These are phyloP conservation scores for Petrolisthes cinctipes DNA, from an alignment of 2,888 invertebrate genomes.

Conservation along the genomic window DNA sequence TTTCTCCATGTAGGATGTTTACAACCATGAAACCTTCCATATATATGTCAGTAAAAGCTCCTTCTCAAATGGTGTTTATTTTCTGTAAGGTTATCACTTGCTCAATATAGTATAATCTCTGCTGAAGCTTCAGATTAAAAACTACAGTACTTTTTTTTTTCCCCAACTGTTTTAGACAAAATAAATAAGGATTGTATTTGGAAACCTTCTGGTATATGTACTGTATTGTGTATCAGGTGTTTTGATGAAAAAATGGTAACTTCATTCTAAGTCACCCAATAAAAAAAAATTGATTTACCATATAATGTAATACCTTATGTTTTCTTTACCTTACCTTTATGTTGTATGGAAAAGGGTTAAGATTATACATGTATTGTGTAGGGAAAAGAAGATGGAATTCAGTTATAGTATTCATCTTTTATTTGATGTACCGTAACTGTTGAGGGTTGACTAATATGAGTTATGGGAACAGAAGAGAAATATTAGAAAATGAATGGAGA, in stretches of 20 bases:
- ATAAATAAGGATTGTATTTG: slow-evolving; percentile 2
- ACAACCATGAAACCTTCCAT: no score
- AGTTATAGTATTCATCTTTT: no score
- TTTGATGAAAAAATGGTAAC: slow-evolving; percentile 34
- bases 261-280: slow-evolving; percentile 52
- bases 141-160: slow-evolving; percentile 17
- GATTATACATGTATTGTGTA: no score
- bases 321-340: background rate
- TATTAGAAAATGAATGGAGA: no score
- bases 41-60: background rate
- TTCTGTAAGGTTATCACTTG: slow-evolving; percentile 42
- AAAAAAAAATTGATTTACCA: slow-evolving; percentile 22
- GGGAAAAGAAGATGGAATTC: no score
- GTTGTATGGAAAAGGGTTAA: background rate
- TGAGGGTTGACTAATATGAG: no score
- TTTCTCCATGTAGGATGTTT: no score
- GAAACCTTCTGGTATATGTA: slow-evolving; percentile 5
- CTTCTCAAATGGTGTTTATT: background rate
- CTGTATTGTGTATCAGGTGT: slow-evolving; percentile 29
- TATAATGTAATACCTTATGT: no score
- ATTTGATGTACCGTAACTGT: no score
- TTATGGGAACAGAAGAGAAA: no score
- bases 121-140: slow-evolving; percentile 29
- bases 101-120: slow-evolving; percentile 43
- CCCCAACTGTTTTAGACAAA: background rate